phyloP scores from a whole-genome alignment of 2,888 invertebrate genomes.

The Miltochrista miniata region DNA sequence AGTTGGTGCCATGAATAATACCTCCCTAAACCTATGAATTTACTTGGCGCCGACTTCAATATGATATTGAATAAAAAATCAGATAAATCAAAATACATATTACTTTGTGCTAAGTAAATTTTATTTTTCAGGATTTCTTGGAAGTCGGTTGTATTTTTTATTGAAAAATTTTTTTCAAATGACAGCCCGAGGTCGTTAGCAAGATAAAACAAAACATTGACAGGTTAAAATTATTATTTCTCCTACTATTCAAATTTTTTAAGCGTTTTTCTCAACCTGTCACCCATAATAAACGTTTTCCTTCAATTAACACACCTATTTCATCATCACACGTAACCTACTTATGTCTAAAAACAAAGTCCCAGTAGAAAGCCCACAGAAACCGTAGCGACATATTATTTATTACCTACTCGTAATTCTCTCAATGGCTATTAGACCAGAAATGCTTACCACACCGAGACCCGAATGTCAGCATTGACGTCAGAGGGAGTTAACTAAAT shows the following conservation, averaged over 20 bases:
- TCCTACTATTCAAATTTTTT: neutral
- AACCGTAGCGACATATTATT: slow-evolving; percentile 27
- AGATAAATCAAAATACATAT: no score
- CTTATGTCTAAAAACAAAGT: neutral
- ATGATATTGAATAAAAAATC: no score
- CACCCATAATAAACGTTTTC: neutral
- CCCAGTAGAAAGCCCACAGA: slow-evolving; percentile 21
- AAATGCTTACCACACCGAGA: slow-evolving; percentile 43
- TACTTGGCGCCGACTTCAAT: no score
- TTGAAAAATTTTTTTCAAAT: no score
- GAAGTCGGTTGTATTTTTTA: no score
- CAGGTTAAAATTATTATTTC: neutral
- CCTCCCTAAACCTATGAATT: no score
- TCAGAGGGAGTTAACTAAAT: slow-evolving; percentile 71
- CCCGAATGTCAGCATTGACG: slow-evolving; percentile 79
- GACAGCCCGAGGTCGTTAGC: no score
- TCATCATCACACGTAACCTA: neutral
- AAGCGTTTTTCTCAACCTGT: neutral
- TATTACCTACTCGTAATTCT: slow-evolving; percentile 44
- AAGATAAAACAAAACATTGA: neutral
- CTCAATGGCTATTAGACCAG: slow-evolving; percentile 39
- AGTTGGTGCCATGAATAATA: no score
- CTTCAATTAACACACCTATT: neutral
- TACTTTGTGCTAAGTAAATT: no score
- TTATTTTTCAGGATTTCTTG: no score